Base-by-base conservation (phyloP, 2,797 vertebrate species). In the Sebastes goodei region DNA sequence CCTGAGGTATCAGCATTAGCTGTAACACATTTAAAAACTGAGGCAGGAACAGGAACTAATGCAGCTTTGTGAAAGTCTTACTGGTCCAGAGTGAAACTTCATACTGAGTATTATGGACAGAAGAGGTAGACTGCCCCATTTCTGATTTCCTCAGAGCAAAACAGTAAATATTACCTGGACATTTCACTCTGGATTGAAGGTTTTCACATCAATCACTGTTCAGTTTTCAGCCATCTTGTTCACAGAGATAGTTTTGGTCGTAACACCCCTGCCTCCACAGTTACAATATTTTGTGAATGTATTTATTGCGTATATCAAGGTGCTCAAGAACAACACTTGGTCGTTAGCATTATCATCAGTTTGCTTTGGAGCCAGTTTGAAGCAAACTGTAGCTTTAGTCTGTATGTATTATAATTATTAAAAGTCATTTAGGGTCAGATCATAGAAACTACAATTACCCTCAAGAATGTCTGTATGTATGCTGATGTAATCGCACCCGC, bases 231-330 rank as follows among this genome's bases (percentile, higher is more conserved):
- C 23, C 74, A 27, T 82, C 61, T 66, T 25, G 33, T 32, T 61
- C 67, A 62, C 65, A 53, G 33, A 61, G 46, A 65, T 15, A 32
- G 20, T 33, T 62, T 62, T 62, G 17, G 30, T 32, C 56, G 2
- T 29, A 23, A 52, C 61, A 10, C 11, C 3, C 27, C 49, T 70
- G 74, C 72, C 70, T 87, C 25, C 25, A 25, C 25, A 25, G 25
- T 25, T 25, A 25, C 0, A 25, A 25, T 25, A 25, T 25, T 25
- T 25, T 81, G 55, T 91, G 82, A 90, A 92, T 94, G 79, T 94
- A 94, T 94, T 93, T 94, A 94, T 94, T 93, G 60, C 32, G 66
- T 67, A 73, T 21, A 74, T 85, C 12, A 77, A 71, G 76, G 71
- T 72, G 69, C 76, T 90, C 12, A 38, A 76, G 60, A 68, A 73